Evolutionary conservation across 2,888 invertebrate species (phyloP).

Genomic region (Lepidocyrtoides sp.): DNA sequence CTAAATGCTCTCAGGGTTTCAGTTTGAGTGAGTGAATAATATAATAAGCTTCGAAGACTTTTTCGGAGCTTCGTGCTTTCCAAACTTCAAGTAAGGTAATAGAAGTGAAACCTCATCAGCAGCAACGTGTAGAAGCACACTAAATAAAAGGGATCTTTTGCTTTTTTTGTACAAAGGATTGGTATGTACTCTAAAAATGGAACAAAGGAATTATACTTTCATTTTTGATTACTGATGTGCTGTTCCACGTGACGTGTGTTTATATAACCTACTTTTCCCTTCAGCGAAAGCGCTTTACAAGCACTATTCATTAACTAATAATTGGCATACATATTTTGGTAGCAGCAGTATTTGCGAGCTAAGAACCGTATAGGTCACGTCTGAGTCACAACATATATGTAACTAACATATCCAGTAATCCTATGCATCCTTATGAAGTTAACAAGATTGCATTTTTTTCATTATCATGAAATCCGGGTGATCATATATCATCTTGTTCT

Average conservation of each 20-base stretch:
- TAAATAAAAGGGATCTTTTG: background rate
- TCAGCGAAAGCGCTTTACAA: too few relatives aligned
- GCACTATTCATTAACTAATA: too few relatives aligned
- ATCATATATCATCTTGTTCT: too few relatives aligned
- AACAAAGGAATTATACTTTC: background rate
- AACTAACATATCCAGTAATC: too few relatives aligned
- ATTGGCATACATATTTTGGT: too few relatives aligned
- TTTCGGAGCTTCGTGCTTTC: background rate
- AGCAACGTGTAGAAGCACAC: background rate
- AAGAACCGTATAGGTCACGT: too few relatives aligned
- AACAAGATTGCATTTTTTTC: too few relatives aligned
- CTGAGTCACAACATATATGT: too few relatives aligned
- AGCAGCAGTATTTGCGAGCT: too few relatives aligned
- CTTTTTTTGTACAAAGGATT: background rate
- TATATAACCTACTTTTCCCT: too few relatives aligned
- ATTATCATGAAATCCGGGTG: too few relatives aligned
- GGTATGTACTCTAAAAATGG: background rate
- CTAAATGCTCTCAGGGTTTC: slow-evolving; percentile 19
- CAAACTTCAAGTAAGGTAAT: background rate
- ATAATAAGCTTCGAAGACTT: background rate
- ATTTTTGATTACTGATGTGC: background rate
- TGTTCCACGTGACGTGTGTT: background rate
- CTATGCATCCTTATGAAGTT: too few relatives aligned
- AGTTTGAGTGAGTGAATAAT: background rate
- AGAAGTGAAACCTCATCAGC: background rate